Conservation (phyloP, 2,113 vertebrate species). For the Fulica atra region DNA sequence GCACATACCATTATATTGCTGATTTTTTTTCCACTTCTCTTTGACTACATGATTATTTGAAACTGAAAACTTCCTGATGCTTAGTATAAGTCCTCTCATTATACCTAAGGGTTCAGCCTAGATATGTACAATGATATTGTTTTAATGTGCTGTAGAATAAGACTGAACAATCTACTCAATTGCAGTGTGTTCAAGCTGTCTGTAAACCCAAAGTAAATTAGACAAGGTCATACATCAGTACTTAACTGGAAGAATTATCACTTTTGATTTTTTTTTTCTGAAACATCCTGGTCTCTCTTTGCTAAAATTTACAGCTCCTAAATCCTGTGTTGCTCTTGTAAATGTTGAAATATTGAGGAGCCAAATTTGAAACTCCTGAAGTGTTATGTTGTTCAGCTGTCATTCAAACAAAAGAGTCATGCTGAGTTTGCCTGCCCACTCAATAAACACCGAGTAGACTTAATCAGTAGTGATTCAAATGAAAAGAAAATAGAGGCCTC, state of each 20-base stretch:
- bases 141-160: neutral
- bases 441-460: neutral
- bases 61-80: neutral
- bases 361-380: neutral
- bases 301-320: neutral
- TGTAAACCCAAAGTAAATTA: slow-evolving; percentile 30
- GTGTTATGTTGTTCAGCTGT: neutral
- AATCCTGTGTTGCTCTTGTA: neutral
- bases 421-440: neutral
- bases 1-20: neutral
- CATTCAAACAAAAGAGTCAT: neutral
- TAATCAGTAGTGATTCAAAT: neutral
- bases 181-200: neutral
- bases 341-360: neutral
- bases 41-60: neutral
- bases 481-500: neutral
- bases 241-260: neutral
- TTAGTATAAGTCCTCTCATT: neutral
- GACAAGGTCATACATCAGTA: neutral
- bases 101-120: neutral
- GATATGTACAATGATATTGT: neutral
- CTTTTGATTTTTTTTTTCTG: neutral
- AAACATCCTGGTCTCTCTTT: neutral
- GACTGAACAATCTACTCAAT: neutral
- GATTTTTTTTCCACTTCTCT: neutral